Conservation (phyloP, 2,888 invertebrate species). For the Microctonus aethiopoides region DNA sequence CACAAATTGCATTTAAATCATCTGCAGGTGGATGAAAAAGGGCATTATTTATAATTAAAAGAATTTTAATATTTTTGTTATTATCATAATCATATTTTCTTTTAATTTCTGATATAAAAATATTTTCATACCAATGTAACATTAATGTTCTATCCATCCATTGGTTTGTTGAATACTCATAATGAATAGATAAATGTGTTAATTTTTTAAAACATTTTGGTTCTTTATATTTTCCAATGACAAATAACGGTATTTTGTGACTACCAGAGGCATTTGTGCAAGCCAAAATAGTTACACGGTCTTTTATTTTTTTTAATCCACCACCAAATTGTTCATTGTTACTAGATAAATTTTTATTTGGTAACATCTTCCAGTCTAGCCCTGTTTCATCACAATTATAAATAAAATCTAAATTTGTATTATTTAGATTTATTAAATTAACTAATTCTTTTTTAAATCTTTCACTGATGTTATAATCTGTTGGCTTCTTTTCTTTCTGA, state of each 20-base stretch:
- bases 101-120: conserved; percentile 38
- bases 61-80: conserved; percentile 6
- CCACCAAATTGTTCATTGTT: conserved; percentile 38
- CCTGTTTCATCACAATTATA: conserved; percentile 44
- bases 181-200: conserved; percentile 36
- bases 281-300: conserved; percentile 44
- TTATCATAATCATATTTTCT: conserved; percentile 16
- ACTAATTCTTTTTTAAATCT: conserved; percentile 18
- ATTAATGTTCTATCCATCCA: conserved; percentile 46
- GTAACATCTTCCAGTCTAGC: conserved; percentile 41
- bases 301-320: conserved; percentile 45
- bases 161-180: conserved; percentile 38
- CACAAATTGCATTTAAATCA: background rate
- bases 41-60: conserved; percentile 18
- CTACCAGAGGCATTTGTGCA: conserved; percentile 47
- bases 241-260: conserved; percentile 47
- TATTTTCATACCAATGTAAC: conserved; percentile 39
- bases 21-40: conserved; percentile 19
- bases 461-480: background rate
- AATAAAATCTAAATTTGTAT: conserved; percentile 31
- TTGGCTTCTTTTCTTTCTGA: conserved; percentile 26
- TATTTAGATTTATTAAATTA: conserved; percentile 5
- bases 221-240: conserved; percentile 49
- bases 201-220: conserved; percentile 45
- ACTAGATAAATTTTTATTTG: conserved; percentile 33